Conservation (phyloP, 2,113 vertebrate species). For the Thunnus maccoyii region DNA sequence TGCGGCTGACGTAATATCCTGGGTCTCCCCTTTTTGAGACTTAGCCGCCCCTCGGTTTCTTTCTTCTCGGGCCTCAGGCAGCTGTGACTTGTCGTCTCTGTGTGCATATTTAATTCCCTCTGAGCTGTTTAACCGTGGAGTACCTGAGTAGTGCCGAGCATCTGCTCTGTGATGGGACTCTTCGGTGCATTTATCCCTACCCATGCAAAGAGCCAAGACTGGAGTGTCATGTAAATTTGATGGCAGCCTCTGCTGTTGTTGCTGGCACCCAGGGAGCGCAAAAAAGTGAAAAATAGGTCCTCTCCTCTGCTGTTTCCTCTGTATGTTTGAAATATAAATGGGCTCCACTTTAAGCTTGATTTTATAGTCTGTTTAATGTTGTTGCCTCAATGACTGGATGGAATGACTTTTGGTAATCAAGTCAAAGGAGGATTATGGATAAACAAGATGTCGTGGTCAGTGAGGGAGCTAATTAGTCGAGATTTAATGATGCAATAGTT, state of each 20-base stretch:
- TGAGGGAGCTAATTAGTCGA: conserved; percentile 41
- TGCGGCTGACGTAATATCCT: conserved; percentile 20
- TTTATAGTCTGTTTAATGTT: conserved; percentile 56
- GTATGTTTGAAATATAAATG: conserved; percentile 73
- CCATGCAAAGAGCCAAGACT: conserved; percentile 27
- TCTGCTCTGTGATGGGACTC: conserved; percentile 62
- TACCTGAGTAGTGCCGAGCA: conserved; percentile 39
- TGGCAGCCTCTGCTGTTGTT: conserved; percentile 54
- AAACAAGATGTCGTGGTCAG: conserved; percentile 37
- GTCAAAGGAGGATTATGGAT: conserved; percentile 42
- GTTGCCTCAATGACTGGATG: conserved; percentile 17
- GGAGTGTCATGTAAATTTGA: conserved; percentile 71
- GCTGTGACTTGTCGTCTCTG: conserved; percentile 38
- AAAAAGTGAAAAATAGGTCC: conserved; percentile 62
- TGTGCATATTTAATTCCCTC: conserved; percentile 60
- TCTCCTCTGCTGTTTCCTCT: conserved; percentile 37
- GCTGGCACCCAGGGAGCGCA: conserved; percentile 37
- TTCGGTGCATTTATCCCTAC: conserved; percentile 43
- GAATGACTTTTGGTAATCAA: conserved; percentile 60
- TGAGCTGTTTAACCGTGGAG: conserved; percentile 48
- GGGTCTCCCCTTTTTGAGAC: conserved; percentile 44
- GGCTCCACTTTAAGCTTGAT: conserved; percentile 43
- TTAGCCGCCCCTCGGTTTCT: not conserved
- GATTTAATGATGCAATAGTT: conserved; percentile 48
- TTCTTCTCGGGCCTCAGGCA: conserved; percentile 32